Base-by-base conservation (phyloP, 2,888 invertebrate genomes). In the Cepaea hortensis region DNA sequence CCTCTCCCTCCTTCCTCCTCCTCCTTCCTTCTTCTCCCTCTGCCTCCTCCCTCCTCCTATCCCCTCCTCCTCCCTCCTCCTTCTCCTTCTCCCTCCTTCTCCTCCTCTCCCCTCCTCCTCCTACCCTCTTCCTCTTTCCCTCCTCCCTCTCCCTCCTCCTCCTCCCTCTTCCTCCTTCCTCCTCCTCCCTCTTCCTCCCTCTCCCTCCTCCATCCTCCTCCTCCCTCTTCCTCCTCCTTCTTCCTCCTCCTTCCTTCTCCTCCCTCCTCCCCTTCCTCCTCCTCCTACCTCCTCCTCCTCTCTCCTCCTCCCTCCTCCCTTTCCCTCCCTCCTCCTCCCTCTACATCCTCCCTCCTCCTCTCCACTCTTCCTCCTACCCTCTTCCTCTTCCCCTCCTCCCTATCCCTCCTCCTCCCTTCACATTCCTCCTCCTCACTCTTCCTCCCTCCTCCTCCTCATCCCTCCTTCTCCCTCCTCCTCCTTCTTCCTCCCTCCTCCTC, bases 321-420 rank as follows among this genome's bases (percentile, higher is more conserved):
- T 6, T 79, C 68, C 79, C 46, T 50, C 77, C 62, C 62, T 76
- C 61, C 76, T 23, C 76, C 77, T 55, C 18, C 61, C 62, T 75
- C 48, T 73, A 35, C 5, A n/a, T 50, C 35, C 61, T 23, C 35
- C 18, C 61, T 55, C 48, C n/a, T 77, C 48, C 65, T 11, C 79
- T 70, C 50, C 35, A 61, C 48, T n/a, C n/a, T n/a, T n/a, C n/a
- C n/a, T n/a, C n/a, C n/a, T n/a, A n/a, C n/a, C n/a, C n/a, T n/a
- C n/a, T n/a, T n/a, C n/a, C n/a, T n/a, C n/a, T n/a, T n/a, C n/a
- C n/a, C n/a, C n/a, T n/a, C n/a, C n/a, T n/a, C n/a, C n/a, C n/a
- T n/a, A n/a, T n/a, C n/a, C n/a, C n/a, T n/a, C n/a, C n/a, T n/a
- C n/a, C n/a, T n/a, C n/a, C n/a, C n/a, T n/a, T n/a, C n/a, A n/a